Percentiles rank a stretch among this genome's conserved stretches.
Conservation (phyloP, 1,140 invertebrate genomes). For the Megalopta genalis region DNA sequence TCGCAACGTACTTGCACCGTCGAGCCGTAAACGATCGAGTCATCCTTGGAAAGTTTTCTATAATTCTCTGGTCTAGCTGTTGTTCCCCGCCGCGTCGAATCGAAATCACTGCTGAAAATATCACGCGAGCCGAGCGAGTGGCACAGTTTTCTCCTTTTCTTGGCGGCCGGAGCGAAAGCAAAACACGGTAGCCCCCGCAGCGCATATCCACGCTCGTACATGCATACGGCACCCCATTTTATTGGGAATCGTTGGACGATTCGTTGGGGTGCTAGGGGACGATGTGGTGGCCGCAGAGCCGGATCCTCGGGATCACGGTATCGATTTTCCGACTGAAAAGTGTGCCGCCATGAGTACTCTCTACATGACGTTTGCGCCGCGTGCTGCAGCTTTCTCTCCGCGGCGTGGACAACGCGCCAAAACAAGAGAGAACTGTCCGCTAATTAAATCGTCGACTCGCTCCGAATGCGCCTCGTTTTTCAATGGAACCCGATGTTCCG, state of each 20-base stretch:
- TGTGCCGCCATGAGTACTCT: slow-evolving; percentile 60
- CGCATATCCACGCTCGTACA: no score
- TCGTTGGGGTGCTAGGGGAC: neutral
- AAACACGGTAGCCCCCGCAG: no score
- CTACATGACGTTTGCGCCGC: slow-evolving; percentile 56
- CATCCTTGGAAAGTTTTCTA: no score
- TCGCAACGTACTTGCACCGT: no score
- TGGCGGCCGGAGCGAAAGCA: no score
- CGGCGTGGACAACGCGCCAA: slow-evolving; percentile 30
- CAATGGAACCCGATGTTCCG: neutral
- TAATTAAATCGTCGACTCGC: slow-evolving; percentile 27
- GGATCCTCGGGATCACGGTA: slow-evolving; percentile 45
- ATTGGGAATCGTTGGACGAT: neutral
- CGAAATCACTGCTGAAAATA: no score
- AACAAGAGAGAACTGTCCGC: slow-evolving; percentile 28
- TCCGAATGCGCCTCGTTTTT: neutral
- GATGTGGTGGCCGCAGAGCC: neutral
- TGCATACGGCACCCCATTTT: neutral
- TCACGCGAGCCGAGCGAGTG: no score
- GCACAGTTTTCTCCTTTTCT: no score
- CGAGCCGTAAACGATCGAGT: no score
- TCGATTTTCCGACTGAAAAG: slow-evolving; percentile 59
- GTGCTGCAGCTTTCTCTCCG: slow-evolving; percentile 64
- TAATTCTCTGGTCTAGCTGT: no score
- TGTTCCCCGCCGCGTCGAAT: no score